Evolutionary conservation across 2,888 invertebrate species (phyloP).

Genomic region (Punctoribates punctum): DNA sequence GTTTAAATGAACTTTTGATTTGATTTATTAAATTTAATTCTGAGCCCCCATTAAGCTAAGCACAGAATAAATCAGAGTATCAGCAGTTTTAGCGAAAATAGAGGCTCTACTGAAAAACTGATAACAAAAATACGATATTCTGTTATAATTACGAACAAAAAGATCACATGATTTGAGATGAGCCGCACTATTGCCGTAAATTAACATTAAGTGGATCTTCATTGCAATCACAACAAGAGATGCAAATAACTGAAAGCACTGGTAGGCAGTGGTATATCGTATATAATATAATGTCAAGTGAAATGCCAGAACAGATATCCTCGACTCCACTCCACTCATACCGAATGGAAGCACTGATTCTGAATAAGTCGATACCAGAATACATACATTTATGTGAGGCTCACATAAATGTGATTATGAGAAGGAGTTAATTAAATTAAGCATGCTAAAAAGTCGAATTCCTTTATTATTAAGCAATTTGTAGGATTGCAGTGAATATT

Average conservation of each 20-base stretch:
- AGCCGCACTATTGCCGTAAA: constrained; percentile 8
- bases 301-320: background rate
- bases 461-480: too few relatives aligned
- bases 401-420: background rate
- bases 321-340: background rate
- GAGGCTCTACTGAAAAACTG: background rate
- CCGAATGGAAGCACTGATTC: background rate
- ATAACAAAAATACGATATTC: constrained; percentile 5
- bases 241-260: constrained; percentile 15
- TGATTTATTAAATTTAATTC: background rate
- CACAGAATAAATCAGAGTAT: background rate
- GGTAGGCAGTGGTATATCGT: too few relatives aligned
- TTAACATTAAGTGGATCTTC: constrained; percentile 35
- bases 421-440: background rate
- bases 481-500: background rate
- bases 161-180: background rate
- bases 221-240: constrained; percentile 16
- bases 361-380: background rate
- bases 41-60: background rate
- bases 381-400: background rate
- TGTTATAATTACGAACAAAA: background rate
- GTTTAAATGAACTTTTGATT: constrained; percentile 3
- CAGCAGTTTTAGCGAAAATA: background rate
- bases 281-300: background rate
- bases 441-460: too few relatives aligned